Evolutionary conservation across 1,140 invertebrate genomes (phyloP), one percentile per base, ranked within the genome.

Genomic region (Brachionus calyciflorus): DNA sequence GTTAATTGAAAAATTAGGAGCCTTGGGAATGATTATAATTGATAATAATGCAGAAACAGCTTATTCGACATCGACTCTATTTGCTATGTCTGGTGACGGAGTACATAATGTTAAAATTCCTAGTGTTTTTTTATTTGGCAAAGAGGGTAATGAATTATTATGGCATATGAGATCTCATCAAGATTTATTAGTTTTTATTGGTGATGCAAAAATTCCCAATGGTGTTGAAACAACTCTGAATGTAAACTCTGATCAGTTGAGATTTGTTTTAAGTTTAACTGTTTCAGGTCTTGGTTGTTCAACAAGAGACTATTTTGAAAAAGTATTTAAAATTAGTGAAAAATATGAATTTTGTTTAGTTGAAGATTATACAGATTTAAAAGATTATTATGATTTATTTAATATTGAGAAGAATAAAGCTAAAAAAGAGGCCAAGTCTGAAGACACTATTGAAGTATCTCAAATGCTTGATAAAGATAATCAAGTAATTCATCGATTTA

Each of bases 41-140:
- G 94, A 98, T 84, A 94, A 96, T 84, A 88, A 89, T 37, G 85
- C 88, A 17, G 90, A 89, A 24, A 90, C 91, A 19, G 90, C 89
- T 53, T 88, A 89, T 17, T 86, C 89, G 21, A 89, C 86, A 21
- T 90, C 91, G 1, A 89, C 91, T 0, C 89, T 95, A 85, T 98
- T 98, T 86, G 92, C 92, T 1, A 98, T 98, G 94, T 95, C 93
- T 9, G 93, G 93, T 1, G 93, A 96, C 86, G 93, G 92, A 0
- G 89, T 51, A 7, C 89, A 92, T 81, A 92, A 97, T 82, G 90
- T 97, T 0, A 88, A 85, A 57, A 96, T 98, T 81, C 93, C 94
- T 0, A 88, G 93, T 14, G 90, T 96, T 0, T 97, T 98, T 83
- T 86, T 98, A 9, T 97, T 93, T 82, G 88, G 88, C n/a, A 83